Conservation (phyloP, 2,888 invertebrate species). For the Furcula furcula region DNA sequence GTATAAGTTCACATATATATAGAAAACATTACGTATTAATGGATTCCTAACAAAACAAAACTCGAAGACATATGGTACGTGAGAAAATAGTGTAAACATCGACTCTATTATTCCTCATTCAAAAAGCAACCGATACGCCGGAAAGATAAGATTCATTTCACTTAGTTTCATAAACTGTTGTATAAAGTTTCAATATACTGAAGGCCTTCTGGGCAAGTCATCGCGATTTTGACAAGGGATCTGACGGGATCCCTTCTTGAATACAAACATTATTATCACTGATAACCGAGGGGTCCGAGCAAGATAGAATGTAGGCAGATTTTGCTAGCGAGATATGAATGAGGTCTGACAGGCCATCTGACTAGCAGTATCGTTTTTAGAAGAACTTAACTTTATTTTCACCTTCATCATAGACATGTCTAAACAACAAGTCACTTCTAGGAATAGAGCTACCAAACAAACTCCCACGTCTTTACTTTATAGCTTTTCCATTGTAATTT, state of each 20-base stretch:
- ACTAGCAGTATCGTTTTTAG: no score
- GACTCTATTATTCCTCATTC: background rate
- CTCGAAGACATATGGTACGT: slow-evolving; percentile 5
- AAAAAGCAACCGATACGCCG: background rate
- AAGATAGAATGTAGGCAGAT: background rate
- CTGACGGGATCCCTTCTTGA: slow-evolving; percentile 11
- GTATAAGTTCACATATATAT: background rate
- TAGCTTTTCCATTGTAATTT: no score
- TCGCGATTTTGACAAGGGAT: slow-evolving; percentile 37
- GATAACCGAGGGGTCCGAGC: slow-evolving; percentile 3
- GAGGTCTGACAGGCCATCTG: no score
- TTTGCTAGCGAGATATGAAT: no score
- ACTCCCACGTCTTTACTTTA: no score
- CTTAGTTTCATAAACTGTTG: slow-evolving; percentile 1
- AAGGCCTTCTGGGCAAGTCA: slow-evolving; percentile 27
- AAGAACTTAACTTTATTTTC: no score
- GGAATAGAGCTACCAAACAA: no score
- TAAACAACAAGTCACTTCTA: no score
- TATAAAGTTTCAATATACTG: slow-evolving; percentile 2
- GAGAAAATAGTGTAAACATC: slow-evolving; percentile 2
- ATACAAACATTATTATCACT: slow-evolving; percentile 14
- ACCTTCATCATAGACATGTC: no score
- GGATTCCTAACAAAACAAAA: slow-evolving; percentile 2
- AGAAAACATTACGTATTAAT: slow-evolving; percentile 6
- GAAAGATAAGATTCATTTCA: slow-evolving; percentile 1